Base-by-base conservation (phyloP, 2,888 invertebrate genomes). In the Sialis lutaria region DNA sequence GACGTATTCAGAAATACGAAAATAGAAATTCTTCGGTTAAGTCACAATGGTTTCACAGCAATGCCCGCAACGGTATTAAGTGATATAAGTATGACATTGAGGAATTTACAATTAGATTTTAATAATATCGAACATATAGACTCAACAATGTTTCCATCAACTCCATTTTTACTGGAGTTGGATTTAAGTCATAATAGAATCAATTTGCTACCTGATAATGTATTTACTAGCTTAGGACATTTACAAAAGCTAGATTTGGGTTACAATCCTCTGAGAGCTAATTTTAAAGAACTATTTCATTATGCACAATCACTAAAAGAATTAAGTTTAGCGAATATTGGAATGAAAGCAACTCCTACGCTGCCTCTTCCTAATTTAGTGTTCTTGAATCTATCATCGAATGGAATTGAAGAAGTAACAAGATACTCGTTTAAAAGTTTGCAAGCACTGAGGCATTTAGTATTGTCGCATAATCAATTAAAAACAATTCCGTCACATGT, bases 81-180 rank as follows among this genome's bases (percentile, higher is more conserved):
- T 1, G 85, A 85, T 61, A 77, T 88, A 22, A 86, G 86, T 5
- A 78, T 82, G 56, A 86, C 87, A 1, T 64, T 90, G 50, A 70
- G 87, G 45, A 78, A 79, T 60, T 73, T 91, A 49, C 82, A 87
- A 58, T 70, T 91, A 59, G 78, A 82, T 1, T 72, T 77, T 53
- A 91, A 91, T 62, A 78, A 74, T 52, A 73, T 92, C 52, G 89
- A 90, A 60, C 88, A 87, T 61, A 70, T 91, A 54, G 90, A 91
- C 63, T 83, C 84, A 54, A 87, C 84, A 50, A 86, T 88, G 67
- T 89, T 90, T 59, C 79, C 86, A 40, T 81, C 82, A 56, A 84
- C 83, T 33, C 83, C 87, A 46, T 83, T 82, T 60, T 67, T 91
- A 41, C 75, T 83, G 48, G 77, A 76, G 55, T 68, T 91, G 48